Percentiles rank a stretch among this genome's conserved stretches.
These are phyloP conservation scores for Diadegma fenestrale DNA, from an alignment of 2,888 invertebrate species.

Conservation along the genomic window DNA sequence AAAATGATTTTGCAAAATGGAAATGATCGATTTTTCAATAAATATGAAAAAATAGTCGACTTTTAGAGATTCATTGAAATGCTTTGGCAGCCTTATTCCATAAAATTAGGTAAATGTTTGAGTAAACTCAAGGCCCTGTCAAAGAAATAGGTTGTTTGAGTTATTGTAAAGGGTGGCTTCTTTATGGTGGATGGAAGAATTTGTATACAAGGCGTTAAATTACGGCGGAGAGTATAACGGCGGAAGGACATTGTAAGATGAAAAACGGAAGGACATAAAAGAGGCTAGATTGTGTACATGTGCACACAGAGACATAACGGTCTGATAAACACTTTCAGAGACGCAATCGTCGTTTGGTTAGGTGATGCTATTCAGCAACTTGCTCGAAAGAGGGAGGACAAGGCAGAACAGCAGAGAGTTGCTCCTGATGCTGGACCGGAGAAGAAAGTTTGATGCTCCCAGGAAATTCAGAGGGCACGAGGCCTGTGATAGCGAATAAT, in stretches of 20 bases:
- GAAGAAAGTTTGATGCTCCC: slow-evolving; percentile 36
- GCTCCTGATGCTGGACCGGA: neutral
- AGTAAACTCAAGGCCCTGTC: slow-evolving; percentile 64
- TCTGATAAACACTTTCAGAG: slow-evolving; percentile 71
- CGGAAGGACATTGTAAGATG: slow-evolving; percentile 26
- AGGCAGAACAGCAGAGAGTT: neutral
- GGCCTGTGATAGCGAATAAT: slow-evolving; percentile 37
- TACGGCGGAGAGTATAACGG: slow-evolving; percentile 12
- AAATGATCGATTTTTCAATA: too few species aligned
- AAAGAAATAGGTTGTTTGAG: slow-evolving; percentile 75
- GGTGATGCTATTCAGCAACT: slow-evolving; percentile 78
- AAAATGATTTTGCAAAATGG: neutral
- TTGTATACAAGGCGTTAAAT: slow-evolving; percentile 20
- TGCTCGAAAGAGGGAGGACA: slow-evolving; percentile 70
- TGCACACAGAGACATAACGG: slow-evolving; percentile 72
- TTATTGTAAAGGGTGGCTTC: slow-evolving; percentile 69
- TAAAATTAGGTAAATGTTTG: neutral
- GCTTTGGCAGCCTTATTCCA: neutral
- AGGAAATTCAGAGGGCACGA: slow-evolving; percentile 18
- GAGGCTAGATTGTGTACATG: slow-evolving; percentile 27
- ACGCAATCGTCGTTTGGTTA: slow-evolving; percentile 60
- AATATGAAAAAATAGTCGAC: too few species aligned
- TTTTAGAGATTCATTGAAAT: neutral
- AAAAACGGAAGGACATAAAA: slow-evolving; percentile 60
- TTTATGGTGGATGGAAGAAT: slow-evolving; percentile 24